These are phyloP conservation scores for Prolemur simus DNA, from an alignment of 2,113 vertebrate genomes.

Conservation along the genomic window DNA sequence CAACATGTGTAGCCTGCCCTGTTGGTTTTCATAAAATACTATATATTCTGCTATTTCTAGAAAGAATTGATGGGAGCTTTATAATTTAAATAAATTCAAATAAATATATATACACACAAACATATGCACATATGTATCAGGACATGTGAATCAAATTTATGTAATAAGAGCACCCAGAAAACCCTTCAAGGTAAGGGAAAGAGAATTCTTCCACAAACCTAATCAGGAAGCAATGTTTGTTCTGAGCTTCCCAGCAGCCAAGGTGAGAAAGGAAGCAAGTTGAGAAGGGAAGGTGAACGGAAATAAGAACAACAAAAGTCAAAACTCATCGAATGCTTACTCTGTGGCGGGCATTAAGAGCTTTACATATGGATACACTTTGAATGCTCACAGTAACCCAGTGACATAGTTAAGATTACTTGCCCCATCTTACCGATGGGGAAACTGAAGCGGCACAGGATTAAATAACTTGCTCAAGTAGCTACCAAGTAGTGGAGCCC, in stretches of 20 bases:
- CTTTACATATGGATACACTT: background rate
- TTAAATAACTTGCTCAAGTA: background rate
- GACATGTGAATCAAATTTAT: background rate
- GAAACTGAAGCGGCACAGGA: background rate
- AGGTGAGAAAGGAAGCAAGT: background rate
- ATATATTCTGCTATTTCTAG: background rate
- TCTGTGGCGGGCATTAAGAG: background rate
- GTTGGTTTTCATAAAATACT: background rate
- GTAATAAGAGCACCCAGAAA: background rate
- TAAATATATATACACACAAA: background rate
- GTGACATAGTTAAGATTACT: background rate
- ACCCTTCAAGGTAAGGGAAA: background rate
- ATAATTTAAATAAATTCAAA: background rate
- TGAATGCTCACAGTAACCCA: background rate
- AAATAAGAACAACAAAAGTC: background rate
- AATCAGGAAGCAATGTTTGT: background rate
- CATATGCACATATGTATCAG: background rate
- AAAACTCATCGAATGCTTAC: background rate
- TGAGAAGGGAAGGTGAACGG: background rate
- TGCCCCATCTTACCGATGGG: background rate
- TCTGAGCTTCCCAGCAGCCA: constrained; percentile 39
- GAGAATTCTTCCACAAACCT: background rate
- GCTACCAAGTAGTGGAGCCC: background rate
- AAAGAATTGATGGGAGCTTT: background rate
- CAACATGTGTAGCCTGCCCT: background rate